Conservation (phyloP, 2,888 invertebrate genomes). For the Mesochorus sp. region DNA sequence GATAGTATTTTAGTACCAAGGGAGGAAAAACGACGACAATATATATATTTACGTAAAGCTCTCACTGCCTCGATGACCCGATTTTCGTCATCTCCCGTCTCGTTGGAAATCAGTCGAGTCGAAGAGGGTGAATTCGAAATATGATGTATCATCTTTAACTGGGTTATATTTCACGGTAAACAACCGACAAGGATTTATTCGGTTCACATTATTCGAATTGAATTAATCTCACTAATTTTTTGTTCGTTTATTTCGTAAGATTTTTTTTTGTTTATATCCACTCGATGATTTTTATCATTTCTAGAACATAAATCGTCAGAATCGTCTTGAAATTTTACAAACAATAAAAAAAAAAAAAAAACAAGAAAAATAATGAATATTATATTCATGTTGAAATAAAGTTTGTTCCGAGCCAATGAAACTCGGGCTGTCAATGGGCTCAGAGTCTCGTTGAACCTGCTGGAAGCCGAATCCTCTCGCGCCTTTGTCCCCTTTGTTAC, state of each 20-base stretch:
- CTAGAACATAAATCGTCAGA: too few species aligned
- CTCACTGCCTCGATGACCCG: constrained; percentile 28
- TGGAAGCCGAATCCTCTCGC: too few species aligned
- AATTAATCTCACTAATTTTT: not conserved
- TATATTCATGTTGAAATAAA: too few species aligned
- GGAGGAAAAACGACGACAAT: constrained; percentile 6
- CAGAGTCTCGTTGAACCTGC: not conserved
- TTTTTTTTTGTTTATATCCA: not conserved
- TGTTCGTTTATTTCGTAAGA: not conserved
- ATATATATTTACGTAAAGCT: not conserved
- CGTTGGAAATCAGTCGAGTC: constrained; percentile 30
- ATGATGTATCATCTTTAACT: not conserved
- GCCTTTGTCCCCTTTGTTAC: constrained; percentile 39
- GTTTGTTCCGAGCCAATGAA: too few species aligned
- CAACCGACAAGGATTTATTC: not conserved
- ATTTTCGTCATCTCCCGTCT: constrained; percentile 33
- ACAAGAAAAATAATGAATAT: too few species aligned
- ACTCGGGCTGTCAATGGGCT: too few species aligned
- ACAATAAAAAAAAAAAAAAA: too few species aligned
- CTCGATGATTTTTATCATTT: not conserved
- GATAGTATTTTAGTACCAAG: constrained; percentile 50
- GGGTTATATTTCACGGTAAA: constrained; percentile 21
- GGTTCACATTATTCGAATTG: not conserved
- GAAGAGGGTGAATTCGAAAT: constrained; percentile 44
- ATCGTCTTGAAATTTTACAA: too few species aligned